Percentiles rank a stretch among this genome's conserved stretches.
These are phyloP conservation scores for Mallateleia sp. DNA, from an alignment of 2,888 invertebrate genomes.

Conservation along the genomic window DNA sequence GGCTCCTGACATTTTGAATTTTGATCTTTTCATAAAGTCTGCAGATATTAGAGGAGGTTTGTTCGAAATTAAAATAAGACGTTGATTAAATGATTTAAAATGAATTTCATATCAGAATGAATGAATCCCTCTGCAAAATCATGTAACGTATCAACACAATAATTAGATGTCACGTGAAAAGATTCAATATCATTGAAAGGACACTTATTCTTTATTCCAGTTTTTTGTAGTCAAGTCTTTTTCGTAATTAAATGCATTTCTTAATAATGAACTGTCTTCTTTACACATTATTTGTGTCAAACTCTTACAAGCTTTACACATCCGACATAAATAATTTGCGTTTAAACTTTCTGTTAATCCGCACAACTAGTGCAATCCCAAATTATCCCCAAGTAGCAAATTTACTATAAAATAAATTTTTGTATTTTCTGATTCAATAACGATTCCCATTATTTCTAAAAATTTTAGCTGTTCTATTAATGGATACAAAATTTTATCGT, in stretches of 20 bases:
- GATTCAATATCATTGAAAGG: conserved; percentile 23
- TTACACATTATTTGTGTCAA: conserved; percentile 3
- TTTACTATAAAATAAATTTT: too few relatives aligned
- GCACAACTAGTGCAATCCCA: conserved; percentile 36
- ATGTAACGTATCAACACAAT: conserved; percentile 27
- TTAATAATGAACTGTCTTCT: conserved; percentile 9
- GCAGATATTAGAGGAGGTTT: too few relatives aligned
- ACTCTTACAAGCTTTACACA: conserved; percentile 34
- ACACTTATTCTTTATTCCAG: conserved; percentile 27
- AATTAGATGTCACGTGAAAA: conserved; percentile 31
- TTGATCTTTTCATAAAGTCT: conserved; percentile 17
- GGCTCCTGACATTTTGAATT: conserved; percentile 46
- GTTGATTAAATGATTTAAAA: conserved; percentile 20
- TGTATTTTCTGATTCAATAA: too few relatives aligned
- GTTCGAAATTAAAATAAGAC: too few relatives aligned
- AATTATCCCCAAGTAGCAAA: conserved; percentile 46
- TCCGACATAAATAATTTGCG: conserved; percentile 31
- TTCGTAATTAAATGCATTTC: conserved; percentile 23
- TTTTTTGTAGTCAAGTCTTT: conserved; percentile 16
- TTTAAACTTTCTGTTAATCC: conserved; percentile 36
- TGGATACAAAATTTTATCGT: conserved; percentile 42
- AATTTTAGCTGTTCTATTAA: conserved; percentile 70
- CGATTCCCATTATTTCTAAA: conserved; percentile 59
- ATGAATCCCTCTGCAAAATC: conserved; percentile 32
- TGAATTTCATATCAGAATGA: conserved; percentile 12